Evolutionary conservation across 2,113 vertebrate genomes (phyloP), one percentile per base, ranked within the genome.

Genomic region (Scopus umbretta): DNA sequence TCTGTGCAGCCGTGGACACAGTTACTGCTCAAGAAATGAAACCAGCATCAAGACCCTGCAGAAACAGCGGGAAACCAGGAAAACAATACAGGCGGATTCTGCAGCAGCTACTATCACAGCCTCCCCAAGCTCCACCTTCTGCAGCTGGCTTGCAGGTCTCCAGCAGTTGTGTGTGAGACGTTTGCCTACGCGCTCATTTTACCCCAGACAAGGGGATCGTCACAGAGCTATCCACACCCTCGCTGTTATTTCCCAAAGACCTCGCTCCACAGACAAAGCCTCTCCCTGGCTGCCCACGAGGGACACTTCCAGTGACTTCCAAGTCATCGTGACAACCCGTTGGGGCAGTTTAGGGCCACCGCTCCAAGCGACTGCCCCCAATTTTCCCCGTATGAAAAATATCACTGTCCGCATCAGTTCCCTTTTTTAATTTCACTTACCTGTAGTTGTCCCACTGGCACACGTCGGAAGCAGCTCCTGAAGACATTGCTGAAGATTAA

Each of bases 131-230:
- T 65, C 43, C 30, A 30, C 40, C 40, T 52, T 50, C 71, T 63
- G 49, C 53, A 34, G 27, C 42, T 3, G 7, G 8, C 19, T 81
- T 50, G 32, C 32, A 62, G 22, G 20, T 25, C 22, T 49, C 43
- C 45, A 62, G 11, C n/a, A 53, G 15, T 22, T 32, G 5, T 15
- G 4, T 49, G 10, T 26, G 13, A 84, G 49, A 9, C 6, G 13
- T 25, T 15, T 2, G 15, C 0, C 16, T 5, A 2, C 1, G 15
- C 0, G 5, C 27, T 63, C 38, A 6, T 56, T 50, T 47, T 52
- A 55, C 3, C 11, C 22, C 36, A 12, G 10, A 18, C 34, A 25
- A 21, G 61, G 32, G 23, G 21, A 50, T 7, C 4, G 2, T 34
- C 66, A 45, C 2, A 0, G n/a, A 90, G 23, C 59, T 23, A 30